phyloP scores from a whole-genome alignment of 2,888 invertebrate genomes.

The Agrotis exclamationis region DNA sequence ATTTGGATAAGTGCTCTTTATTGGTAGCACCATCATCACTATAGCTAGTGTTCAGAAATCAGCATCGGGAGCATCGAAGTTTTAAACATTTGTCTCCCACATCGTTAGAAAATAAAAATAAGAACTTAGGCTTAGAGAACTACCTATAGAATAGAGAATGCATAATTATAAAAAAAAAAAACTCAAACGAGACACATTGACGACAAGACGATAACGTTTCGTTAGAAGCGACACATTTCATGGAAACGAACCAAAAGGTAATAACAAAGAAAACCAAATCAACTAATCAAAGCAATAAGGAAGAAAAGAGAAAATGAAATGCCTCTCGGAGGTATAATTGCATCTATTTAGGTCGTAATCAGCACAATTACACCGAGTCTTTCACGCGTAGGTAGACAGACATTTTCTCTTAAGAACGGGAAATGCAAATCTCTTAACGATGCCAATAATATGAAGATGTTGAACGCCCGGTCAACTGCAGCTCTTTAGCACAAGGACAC shows the following conservation, averaged over 20 bases:
- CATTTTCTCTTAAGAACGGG: conserved; percentile 33
- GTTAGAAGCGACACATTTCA: neutral
- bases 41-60: too few species aligned
- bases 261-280: conserved; percentile 27
- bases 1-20: neutral
- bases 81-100: neutral
- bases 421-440: conserved; percentile 53
- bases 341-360: conserved; percentile 2
- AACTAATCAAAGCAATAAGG: conserved; percentile 23
- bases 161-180: neutral
- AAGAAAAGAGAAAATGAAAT: conserved; percentile 18
- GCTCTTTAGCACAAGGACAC: conserved; percentile 34
- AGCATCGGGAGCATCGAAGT: neutral
- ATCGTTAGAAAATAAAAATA: neutral
- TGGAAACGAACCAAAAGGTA: conserved; percentile 6
- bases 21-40: too few species aligned
- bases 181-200: neutral
- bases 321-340: conserved; percentile 24
- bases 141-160: neutral
- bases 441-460: conserved; percentile 44
- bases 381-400: conserved; percentile 1
- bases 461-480: conserved; percentile 26
- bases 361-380: conserved; percentile 3
- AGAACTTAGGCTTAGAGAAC: too few species aligned
- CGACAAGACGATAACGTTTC: neutral